Evolutionary conservation across 1,140 invertebrate species (phyloP).

Genomic region (Drosophila kurseongensis): DNA sequence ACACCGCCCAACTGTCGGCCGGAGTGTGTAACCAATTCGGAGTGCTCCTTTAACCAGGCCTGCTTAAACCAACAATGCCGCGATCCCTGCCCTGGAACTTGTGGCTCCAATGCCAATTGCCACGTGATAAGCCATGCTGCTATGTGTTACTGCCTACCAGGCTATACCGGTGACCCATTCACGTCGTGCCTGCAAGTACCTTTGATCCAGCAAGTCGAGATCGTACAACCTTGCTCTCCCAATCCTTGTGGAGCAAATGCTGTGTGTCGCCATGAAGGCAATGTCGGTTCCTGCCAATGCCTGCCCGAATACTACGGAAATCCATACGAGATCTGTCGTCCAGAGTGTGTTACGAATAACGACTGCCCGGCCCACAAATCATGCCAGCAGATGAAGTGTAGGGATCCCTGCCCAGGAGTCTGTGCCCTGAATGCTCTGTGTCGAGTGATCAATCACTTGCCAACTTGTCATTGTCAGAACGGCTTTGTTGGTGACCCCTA

Average conservation of each 20-base stretch:
- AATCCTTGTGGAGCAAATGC: conserved; percentile 90
- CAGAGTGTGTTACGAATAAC: conserved; percentile 90
- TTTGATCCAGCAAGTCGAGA: conserved; percentile 77
- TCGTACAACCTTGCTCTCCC: conserved; percentile 85
- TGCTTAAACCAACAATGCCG: conserved; percentile 88
- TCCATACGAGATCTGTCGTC: conserved; percentile 89
- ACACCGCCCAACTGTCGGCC: conserved; percentile 91
- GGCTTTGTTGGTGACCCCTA: conserved; percentile 91
- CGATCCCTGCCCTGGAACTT: conserved; percentile 92
- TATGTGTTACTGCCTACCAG: conserved; percentile 85
- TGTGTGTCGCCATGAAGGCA: conserved; percentile 88
- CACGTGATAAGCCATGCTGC: conserved; percentile 79
- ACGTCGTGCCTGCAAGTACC: conserved; percentile 86
- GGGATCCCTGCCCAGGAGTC: conserved; percentile 90
- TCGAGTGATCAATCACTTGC: conserved; percentile 89
- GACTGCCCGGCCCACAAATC: conserved; percentile 89
- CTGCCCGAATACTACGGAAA: conserved; percentile 89
- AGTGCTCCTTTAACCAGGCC: conserved; percentile 87
- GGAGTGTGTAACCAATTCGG: conserved; percentile 93
- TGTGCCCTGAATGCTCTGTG: conserved; percentile 90
- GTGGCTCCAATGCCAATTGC: conserved; percentile 67
- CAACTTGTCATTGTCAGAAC: conserved; percentile 89
- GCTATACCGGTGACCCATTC: conserved; percentile 86
- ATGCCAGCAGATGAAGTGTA: conserved; percentile 91
- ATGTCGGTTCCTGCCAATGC: conserved; percentile 90